Base-by-base conservation (phyloP, 2,888 invertebrate genomes). In the Callimorpha dominula region DNA sequence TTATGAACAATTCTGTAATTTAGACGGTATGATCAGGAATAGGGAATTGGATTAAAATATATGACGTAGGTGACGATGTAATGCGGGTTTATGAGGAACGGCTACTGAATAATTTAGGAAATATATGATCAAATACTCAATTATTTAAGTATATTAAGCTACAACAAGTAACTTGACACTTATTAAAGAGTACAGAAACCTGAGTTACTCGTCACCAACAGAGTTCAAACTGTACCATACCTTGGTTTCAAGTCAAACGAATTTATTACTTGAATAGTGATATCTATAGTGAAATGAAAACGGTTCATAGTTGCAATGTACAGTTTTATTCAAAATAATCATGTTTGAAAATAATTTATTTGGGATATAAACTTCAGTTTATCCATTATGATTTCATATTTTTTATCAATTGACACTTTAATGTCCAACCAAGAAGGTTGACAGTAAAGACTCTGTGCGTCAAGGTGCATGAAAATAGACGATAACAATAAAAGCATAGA, bases 1-100 rank as follows among this genome's bases (percentile, higher is more conserved):
- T 84, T 88, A 82, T 86, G 84, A 84, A 86, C 78, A 84, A 85
- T 79, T 91, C 92, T 92, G 93, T 78, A 92, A 92, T 69, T 69
- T 49, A 49, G 49, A 67, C 54, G 43, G n/a, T 20, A 67, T 46
- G 31, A n/a, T 69, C 50, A 69, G 63, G 40, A 63, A 40, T 63
- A 31, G 43, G 31, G 40, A 69, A 31, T 68, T 52, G 42, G 42
- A 66, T 40, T 49, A 50, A 52, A 52, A 15, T 66, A 52, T 40
- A 50, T 40, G 11, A 52, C n/a, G 9, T 15, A 14, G 54, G n/a
- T n/a, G 67, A 42, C 52, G 40, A 67, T 67, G 40, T 31, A 67
- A 67, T n/a, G 11, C 42, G 17, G n/a, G 67, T 67, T 67, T 42
- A 67, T 42, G 9, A 52, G 6, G 7, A 66, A 52, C 11, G 9